Base-by-base conservation (phyloP, 1,140 invertebrate genomes). In the Teleopsis dalmanni region DNA sequence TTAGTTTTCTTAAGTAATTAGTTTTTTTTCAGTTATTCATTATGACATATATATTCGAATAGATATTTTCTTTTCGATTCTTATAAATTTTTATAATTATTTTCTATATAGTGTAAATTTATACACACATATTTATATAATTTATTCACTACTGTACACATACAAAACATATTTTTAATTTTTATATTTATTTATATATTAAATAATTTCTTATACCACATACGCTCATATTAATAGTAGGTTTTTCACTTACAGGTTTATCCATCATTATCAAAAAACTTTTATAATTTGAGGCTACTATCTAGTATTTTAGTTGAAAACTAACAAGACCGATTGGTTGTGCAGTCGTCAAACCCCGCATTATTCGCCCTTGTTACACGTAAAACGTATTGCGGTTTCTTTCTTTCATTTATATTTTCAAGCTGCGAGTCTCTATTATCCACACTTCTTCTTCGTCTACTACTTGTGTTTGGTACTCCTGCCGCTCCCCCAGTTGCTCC, bases 401-500 rank as follows among this genome's bases (percentile, higher is more conserved):
- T 42, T 31, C 14, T 44, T 14, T 50, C 19, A 26, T 41, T 25
- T 27, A 21, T 22, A n/a, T 23, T 29, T 10, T 50, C 36, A 26
- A 11, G 5, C 23, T 37, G 1, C n/a, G 8, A 3, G 4, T 10
- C 14, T 6, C 5, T 33, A 21, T 27, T 44, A 21, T 36, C 44
- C 8, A n/a, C 29, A 22, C 62, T 61, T 8, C 64, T 61, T 21
- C 64, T 53, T 7, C 63, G 44, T 1, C 62, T 53, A 0, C 34
- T 52, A 5, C 50, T 41, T 33, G 48, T 27, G 42, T 57, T 64
- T n/a, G 59, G 48, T 5, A 67, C 64, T 11, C 61, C 64, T 21
- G 64, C 64, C 16, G 51, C 42, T 9, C 42, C 64, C 8, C 64
- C 64, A 3, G 65, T 63, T 40, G 65, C 65, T 7, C 75, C 70